Evolutionary conservation across 2,888 invertebrate genomes (phyloP).

Genomic region (Epinotia nisella): DNA sequence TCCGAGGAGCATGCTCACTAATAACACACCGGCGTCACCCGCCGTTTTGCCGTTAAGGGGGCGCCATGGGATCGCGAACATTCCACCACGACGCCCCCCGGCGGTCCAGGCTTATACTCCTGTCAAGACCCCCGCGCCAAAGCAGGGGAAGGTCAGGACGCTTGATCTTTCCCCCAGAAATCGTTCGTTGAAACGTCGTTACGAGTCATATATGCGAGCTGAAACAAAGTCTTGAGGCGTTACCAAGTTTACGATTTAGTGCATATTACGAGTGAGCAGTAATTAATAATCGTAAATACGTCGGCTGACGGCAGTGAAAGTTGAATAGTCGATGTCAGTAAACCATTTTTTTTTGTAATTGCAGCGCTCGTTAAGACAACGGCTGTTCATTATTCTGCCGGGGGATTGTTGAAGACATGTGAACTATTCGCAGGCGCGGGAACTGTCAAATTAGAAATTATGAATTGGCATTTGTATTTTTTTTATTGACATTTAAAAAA

Average conservation of each 20-base stretch:
- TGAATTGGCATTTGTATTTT: background rate
- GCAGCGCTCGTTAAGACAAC: slow-evolving; percentile 25
- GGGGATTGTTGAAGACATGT: slow-evolving; percentile 8
- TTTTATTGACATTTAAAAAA: background rate
- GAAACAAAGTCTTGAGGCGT: slow-evolving; percentile 12
- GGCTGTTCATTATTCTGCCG: slow-evolving; percentile 25
- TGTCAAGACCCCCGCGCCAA: too few relatives aligned
- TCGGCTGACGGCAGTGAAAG: slow-evolving; percentile 33
- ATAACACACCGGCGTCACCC: too few relatives aligned
- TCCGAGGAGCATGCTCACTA: too few relatives aligned
- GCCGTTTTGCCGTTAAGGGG: too few relatives aligned
- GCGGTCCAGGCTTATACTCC: too few relatives aligned
- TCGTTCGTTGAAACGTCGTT: too few relatives aligned
- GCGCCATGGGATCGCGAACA: too few relatives aligned
- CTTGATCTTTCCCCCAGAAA: too few relatives aligned
- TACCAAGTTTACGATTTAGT: slow-evolving; percentile 17
- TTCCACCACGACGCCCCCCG: too few relatives aligned
- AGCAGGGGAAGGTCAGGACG: too few relatives aligned
- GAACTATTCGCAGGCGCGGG: background rate
- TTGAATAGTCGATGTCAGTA: slow-evolving; percentile 23
- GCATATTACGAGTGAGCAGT: slow-evolving; percentile 17
- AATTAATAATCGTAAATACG: slow-evolving; percentile 34
- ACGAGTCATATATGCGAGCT: slow-evolving; percentile 5
- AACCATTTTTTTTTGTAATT: slow-evolving; percentile 33
- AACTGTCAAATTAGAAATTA: background rate